Evolutionary conservation across 2,797 vertebrate genomes (phyloP), one percentile per base, ranked within the genome.

Genomic region (Aldrovandia affinis): DNA sequence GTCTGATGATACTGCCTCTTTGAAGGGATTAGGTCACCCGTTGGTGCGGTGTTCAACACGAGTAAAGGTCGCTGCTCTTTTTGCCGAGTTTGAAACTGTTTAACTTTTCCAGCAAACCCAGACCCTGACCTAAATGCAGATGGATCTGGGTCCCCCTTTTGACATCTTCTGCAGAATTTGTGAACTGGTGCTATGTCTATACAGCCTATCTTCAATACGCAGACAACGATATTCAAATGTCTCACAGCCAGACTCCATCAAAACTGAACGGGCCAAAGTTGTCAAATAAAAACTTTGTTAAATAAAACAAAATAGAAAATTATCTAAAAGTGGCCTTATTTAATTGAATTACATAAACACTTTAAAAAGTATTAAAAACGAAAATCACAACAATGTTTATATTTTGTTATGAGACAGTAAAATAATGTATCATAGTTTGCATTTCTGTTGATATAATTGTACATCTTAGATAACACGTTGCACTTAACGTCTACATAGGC

Each of bases 31-130:
- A 88, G 59, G 83, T 44, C 57, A 77, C 25, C 30, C 39, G 82
- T 68, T 80, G 83, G 83, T 83, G 83, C 42, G 80, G 57, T 86
- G 86, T 81, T 83, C 73, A 84, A 84, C 88, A 70, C 83, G 57
- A 81, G 86, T 78, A 80, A 85, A 73, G 86, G 85, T 86, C 85
- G 86, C 84, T 89, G 88, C 85, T 88, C 86, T 87, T 87, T 86
- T 85, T 36, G 61, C 33, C 50, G 57, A 70, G 33, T 80, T 83
- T 82, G 92, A 93, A 94, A 93, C 93, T 81, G 92, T 93, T 94
- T 91, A 93, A 94, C 85, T 93, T 94, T 91, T 86, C 90, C 63
- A 42, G 92, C 89, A 94, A 95, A 93, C 92, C 93, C 90, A 92
- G 63, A 92, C 91, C 90, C 91, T 94, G 92, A 94, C 92, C 92